phyloP scores from a whole-genome alignment of 2,797 vertebrate genomes.

The Micropoecilia bifurca region DNA sequence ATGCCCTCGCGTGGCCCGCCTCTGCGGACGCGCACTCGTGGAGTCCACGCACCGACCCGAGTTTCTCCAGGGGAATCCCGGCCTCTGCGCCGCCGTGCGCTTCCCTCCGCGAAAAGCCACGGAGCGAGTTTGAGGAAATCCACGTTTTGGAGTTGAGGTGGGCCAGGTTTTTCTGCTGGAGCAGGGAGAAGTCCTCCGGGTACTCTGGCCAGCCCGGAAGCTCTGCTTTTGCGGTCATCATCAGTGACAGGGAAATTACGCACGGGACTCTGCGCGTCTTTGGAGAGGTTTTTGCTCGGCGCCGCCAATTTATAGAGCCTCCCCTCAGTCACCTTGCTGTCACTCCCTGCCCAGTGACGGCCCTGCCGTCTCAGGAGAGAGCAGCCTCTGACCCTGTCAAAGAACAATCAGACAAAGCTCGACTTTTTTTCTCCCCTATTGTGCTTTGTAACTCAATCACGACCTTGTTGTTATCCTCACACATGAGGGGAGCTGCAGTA shows the following conservation, averaged over 20 bases:
- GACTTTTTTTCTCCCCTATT: conserved; percentile 58
- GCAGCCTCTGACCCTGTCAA: conserved; percentile 67
- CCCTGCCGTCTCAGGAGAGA: conserved; percentile 59
- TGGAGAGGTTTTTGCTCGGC: conserved; percentile 38
- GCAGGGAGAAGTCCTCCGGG: conserved; percentile 64
- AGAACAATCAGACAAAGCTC: conserved; percentile 74
- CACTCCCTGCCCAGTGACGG: conserved; percentile 66
- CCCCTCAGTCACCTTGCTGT: conserved; percentile 66
- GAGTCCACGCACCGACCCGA: conserved; percentile 48
- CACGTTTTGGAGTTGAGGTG: conserved; percentile 75
- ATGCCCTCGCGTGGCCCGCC: conserved; percentile 19
- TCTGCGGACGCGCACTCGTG: conserved; percentile 45
- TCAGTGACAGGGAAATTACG: conserved; percentile 36
- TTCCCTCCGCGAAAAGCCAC: conserved; percentile 61
- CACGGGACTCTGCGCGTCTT: conserved; percentile 29
- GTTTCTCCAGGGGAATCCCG: conserved; percentile 55
- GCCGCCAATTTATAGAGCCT: conserved; percentile 57
- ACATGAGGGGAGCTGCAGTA: conserved; percentile 47
- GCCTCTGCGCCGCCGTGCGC: conserved; percentile 52
- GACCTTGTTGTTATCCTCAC: conserved; percentile 60
- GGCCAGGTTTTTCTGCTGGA: conserved; percentile 68
- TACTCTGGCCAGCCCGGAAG: conserved; percentile 76
- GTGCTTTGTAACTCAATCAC: conserved; percentile 79
- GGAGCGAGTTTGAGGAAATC: conserved; percentile 64
- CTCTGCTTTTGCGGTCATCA: conserved; percentile 75